Base-by-base conservation (phyloP, 2,113 vertebrate species). In the Sorex araneus region DNA sequence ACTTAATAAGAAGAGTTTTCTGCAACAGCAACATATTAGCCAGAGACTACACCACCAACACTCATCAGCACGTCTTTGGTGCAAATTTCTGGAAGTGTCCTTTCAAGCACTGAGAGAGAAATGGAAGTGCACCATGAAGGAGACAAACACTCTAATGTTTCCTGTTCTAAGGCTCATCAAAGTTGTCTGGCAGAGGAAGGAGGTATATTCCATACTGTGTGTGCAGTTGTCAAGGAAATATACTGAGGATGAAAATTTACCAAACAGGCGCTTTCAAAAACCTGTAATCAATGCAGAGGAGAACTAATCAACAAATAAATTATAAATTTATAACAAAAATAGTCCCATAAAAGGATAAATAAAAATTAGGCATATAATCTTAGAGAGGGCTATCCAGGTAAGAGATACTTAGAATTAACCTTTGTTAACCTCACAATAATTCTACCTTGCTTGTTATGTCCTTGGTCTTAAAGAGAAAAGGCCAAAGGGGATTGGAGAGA, bases 311-410 rank as follows among this genome's bases (percentile, higher is more conserved):
- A 27, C 64, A 66, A 66, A 60, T 60, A 60, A 66, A 13, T 66
- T 66, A 66, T 30, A 91, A 75, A 73, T 82, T 19, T 23, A 60
- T 60, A 60, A 21, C 21, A 23, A 60, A 60, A 21, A 60, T 2
- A 60, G 18, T 21, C 57, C 76, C 34, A 70, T 19, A 45, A 78
- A 74, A 84, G 45, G 70, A 28, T 88, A 81, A 81, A n/a, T 85
- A 85, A 88, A 91, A 71, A n/a, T 71, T 54, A 80, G 34, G 27
- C 54, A 9, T 11, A 81, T 13, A n/a, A 28, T 77, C 66, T 90
- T 30, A 36, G 19, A 80, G 11, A 11, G 25, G 5, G 3, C 27
- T 81, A 19, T 73, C 10, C 69, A 84, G 23, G 36, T 13, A 76
- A 47, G 43, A 9, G 28, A n/a, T 7, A 32, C 8, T 69, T 9